Percentiles rank a stretch among this genome's conserved stretches.
phyloP scores from a whole-genome alignment of 2,888 invertebrate species.

The Drosophila neonasuta region DNA sequence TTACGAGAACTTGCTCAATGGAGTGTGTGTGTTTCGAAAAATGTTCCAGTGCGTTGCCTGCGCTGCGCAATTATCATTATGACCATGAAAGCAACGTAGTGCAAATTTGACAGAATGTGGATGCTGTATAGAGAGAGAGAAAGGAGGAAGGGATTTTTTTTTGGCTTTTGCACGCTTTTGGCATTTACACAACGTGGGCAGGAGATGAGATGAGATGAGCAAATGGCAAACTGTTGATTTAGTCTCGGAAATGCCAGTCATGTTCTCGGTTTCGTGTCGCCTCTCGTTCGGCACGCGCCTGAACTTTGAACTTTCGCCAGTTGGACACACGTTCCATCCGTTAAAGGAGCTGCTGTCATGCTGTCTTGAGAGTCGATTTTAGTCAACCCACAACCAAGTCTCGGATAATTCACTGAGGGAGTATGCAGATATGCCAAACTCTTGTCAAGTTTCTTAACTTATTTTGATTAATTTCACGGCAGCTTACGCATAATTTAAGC shows the following conservation, averaged over 20 bases:
- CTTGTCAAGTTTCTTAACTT: slow-evolving; percentile 22
- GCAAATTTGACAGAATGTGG: slow-evolving; percentile 25
- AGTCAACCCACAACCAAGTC: background rate
- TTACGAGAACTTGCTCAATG: slow-evolving; percentile 56
- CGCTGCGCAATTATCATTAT: slow-evolving; percentile 58
- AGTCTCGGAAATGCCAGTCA: slow-evolving; percentile 59
- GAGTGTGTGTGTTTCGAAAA: slow-evolving; percentile 40
- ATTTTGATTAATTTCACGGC: slow-evolving; percentile 45
- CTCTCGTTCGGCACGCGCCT: slow-evolving; percentile 52
- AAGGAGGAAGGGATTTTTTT: background rate
- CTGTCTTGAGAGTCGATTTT: slow-evolving; percentile 2
- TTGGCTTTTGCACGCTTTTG: slow-evolving; percentile 35
- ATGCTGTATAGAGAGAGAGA: background rate
- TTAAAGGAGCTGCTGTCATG: background rate
- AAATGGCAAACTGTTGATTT: slow-evolving; percentile 74
- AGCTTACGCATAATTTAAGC: slow-evolving; percentile 32
- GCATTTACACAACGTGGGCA: slow-evolving; percentile 41
- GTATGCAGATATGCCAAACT: slow-evolving; percentile 23
- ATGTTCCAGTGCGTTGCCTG: slow-evolving; percentile 49
- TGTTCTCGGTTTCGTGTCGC: slow-evolving; percentile 35
- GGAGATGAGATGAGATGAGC: slow-evolving; percentile 22
- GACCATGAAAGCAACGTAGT: slow-evolving; percentile 22
- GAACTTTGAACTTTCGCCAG: slow-evolving; percentile 65
- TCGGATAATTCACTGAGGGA: background rate
- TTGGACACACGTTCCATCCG: slow-evolving; percentile 18